These are phyloP conservation scores for Genyomyrus donnyi DNA, from an alignment of 2,113 vertebrate genomes.

Conservation along the genomic window DNA sequence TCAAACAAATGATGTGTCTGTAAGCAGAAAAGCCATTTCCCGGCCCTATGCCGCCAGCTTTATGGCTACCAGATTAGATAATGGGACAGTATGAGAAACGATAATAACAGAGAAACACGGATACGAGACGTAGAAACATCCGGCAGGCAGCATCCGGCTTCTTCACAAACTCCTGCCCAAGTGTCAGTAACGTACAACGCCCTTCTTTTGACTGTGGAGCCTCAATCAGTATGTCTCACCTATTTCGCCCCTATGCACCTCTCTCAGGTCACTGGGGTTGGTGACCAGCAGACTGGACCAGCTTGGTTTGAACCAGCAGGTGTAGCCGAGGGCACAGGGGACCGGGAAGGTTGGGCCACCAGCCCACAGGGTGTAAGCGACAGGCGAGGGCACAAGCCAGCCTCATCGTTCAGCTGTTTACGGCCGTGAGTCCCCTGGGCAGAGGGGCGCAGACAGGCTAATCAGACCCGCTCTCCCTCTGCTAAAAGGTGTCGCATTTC, in stretches of 20 bases:
- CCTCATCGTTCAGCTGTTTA: neutral
- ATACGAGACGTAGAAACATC: no score
- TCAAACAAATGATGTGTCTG: constrained; percentile 7
- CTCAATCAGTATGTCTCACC: neutral
- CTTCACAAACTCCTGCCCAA: neutral
- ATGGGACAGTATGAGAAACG: neutral
- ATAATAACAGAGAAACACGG: neutral
- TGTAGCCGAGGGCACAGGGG: neutral
- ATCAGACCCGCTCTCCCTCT: neutral
- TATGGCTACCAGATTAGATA: neutral
- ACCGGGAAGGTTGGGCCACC: neutral
- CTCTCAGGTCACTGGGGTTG: neutral
- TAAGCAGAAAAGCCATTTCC: neutral
- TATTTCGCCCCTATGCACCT: neutral
- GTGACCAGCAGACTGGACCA: neutral
- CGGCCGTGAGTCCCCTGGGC: neutral
- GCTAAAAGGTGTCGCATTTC: neutral
- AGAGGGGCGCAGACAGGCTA: neutral
- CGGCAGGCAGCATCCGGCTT: neutral
- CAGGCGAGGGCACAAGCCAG: neutral
- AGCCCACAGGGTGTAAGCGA: neutral
- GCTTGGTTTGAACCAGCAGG: neutral
- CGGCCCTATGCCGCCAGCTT: neutral
- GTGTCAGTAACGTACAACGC: neutral
- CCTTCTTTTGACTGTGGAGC: neutral